Evolutionary conservation across 2,797 vertebrate genomes (phyloP).

Genomic region (Simalia tracyae): DNA sequence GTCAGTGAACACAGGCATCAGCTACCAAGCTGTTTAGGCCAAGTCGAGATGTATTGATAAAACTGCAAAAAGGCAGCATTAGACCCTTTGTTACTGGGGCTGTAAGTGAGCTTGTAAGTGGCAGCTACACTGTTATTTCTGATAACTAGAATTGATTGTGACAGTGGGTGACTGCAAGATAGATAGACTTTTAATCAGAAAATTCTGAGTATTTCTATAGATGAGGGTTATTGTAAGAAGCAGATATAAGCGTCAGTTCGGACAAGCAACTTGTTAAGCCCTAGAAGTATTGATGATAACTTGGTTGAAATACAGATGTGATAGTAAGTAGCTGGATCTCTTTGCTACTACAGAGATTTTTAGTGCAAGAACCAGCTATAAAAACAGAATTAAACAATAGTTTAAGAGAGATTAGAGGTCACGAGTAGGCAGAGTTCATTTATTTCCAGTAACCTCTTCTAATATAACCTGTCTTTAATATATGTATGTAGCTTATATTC

Average conservation of each 20-base stretch:
- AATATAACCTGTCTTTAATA: background rate
- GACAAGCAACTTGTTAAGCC: background rate
- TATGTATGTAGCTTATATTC: conserved; percentile 15
- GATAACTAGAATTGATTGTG: background rate
- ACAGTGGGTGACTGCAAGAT: background rate
- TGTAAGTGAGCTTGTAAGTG: background rate
- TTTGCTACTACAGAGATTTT: background rate
- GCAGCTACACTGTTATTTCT: background rate
- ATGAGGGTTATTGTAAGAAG: background rate
- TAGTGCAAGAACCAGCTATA: background rate
- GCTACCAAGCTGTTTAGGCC: background rate
- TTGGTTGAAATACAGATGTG: background rate
- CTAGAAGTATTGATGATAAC: background rate
- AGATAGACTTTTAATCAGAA: background rate
- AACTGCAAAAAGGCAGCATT: background rate
- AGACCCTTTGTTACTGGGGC: background rate
- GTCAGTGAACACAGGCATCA: background rate
- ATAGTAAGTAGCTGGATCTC: background rate
- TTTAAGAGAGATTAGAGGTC: background rate
- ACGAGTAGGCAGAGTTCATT: background rate
- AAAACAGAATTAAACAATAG: background rate
- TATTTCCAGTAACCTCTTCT: background rate
- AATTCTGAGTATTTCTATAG: background rate
- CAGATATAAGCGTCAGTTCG: background rate
- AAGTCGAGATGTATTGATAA: background rate